These are phyloP conservation scores for Heterodera schachtii DNA, from an alignment of 1,140 invertebrate species.

Conservation along the genomic window DNA sequence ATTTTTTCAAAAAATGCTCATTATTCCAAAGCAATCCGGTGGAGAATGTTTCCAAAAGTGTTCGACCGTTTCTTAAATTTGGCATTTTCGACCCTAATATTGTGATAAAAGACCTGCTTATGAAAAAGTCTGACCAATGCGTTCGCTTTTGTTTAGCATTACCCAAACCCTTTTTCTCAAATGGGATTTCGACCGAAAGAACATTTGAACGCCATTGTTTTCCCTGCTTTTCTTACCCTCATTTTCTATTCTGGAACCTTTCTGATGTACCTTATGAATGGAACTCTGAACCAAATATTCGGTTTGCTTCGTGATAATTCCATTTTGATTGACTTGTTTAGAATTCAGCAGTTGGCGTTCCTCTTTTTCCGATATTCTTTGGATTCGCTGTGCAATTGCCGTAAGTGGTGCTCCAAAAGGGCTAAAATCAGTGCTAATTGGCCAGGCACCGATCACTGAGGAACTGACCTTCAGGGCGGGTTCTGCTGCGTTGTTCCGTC, in stretches of 20 bases:
- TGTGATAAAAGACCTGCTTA: neutral
- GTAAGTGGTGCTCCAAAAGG: neutral
- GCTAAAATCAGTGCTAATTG: neutral
- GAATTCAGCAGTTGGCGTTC: neutral
- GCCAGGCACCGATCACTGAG: conserved; percentile 38
- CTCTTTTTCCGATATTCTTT: conserved; percentile 28
- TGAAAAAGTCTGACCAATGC: neutral
- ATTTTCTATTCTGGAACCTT: conserved; percentile 35
- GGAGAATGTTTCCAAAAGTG: no score
- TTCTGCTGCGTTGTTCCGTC: conserved; percentile 26
- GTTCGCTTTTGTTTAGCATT: conserved; percentile 23
- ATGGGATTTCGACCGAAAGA: conserved; percentile 35
- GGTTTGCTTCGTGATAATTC: conserved; percentile 16
- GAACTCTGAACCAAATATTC: conserved; percentile 28
- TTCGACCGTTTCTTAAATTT: no score
- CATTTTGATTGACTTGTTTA: conserved; percentile 7
- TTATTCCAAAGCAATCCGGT: no score
- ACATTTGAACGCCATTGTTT: conserved; percentile 12
- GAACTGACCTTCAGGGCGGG: conserved; percentile 43
- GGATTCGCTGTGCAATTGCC: conserved; percentile 30
- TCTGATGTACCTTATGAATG: conserved; percentile 12
- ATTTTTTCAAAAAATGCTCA: no score
- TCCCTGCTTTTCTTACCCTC: conserved; percentile 30
- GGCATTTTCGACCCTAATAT: no score
- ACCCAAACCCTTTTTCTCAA: conserved; percentile 32